Conservation (phyloP, 2,113 vertebrate genomes). For the Polypterus senegalus region DNA sequence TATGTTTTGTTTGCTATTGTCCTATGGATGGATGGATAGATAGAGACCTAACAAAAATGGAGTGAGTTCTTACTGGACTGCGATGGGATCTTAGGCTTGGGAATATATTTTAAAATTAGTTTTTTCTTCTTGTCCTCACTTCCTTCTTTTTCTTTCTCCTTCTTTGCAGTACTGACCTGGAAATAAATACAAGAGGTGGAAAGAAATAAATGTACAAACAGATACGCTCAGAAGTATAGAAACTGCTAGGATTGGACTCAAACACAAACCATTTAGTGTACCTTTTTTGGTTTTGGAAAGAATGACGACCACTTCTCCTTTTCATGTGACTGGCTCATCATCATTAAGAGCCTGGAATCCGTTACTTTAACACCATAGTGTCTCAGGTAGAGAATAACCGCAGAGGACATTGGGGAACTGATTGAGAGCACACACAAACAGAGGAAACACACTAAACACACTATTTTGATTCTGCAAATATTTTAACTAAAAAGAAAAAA, state of each 20-base stretch:
- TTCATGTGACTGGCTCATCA: constrained; percentile 54
- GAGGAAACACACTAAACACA: background rate
- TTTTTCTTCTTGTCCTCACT: constrained; percentile 78
- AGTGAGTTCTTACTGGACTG: constrained; percentile 69
- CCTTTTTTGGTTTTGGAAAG: constrained; percentile 85
- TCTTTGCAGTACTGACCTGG: constrained; percentile 68
- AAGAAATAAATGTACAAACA: background rate
- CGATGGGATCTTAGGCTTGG: constrained; percentile 68
- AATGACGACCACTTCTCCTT: constrained; percentile 86
- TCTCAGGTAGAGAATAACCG: constrained; percentile 67
- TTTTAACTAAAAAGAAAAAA: too few species aligned
- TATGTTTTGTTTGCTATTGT: too few species aligned
- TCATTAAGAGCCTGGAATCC: constrained; percentile 50
- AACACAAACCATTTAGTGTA: constrained; percentile 17
- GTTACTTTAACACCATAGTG: constrained; percentile 69
- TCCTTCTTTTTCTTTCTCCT: constrained; percentile 50
- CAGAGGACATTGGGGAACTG: constrained; percentile 73
- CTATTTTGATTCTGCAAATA: too few species aligned
- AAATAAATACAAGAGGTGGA: constrained; percentile 4
- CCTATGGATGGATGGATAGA: too few species aligned
- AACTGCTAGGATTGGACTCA: background rate
- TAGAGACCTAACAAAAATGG: background rate
- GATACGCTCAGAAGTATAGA: background rate
- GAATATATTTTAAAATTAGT: constrained; percentile 87
- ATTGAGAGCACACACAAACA: background rate